phyloP scores from a whole-genome alignment of 2,888 invertebrate species.

The Dugesia japonica region DNA sequence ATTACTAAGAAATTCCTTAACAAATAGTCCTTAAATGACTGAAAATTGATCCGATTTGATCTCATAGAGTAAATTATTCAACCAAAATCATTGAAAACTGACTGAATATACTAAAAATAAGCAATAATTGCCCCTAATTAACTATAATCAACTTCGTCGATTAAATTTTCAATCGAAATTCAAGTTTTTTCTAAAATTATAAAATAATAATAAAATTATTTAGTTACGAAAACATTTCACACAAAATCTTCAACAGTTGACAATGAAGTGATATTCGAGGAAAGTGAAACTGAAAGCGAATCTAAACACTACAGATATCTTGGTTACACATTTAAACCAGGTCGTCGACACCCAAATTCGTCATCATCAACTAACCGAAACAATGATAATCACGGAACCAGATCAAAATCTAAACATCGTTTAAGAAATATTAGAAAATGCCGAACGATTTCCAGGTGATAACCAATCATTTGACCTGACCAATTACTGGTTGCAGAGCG shows the following conservation, averaged over 20 bases:
- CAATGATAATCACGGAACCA: background rate
- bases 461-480: background rate
- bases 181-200: too few relatives aligned
- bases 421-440: background rate
- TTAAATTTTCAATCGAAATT: too few relatives aligned
- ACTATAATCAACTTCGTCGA: too few relatives aligned
- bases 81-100: too few relatives aligned
- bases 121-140: too few relatives aligned
- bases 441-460: background rate
- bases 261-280: background rate
- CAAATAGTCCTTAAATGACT: too few relatives aligned
- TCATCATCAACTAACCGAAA: background rate
- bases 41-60: too few relatives aligned
- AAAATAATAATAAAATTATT: too few relatives aligned
- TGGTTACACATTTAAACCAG: conserved; percentile 2
- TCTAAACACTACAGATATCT: background rate
- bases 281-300: background rate
- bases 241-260: background rate
- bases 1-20: too few relatives aligned
- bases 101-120: too few relatives aligned
- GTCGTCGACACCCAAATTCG: background rate
- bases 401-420: background rate
- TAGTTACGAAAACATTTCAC: background rate
- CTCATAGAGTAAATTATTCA: too few relatives aligned
- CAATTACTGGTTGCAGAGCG: too few relatives aligned